Conservation (phyloP, 2,113 vertebrate genomes). For the Macaca fascicularis region T2T-MFA8v1.1 NC_088384.1:19093001-19093500, state of each 20-base stretch:
- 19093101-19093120: not conserved
- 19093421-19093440: not conserved
- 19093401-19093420: not conserved
- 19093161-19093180: not conserved
- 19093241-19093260: too few relatives aligned
- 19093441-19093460: not conserved
- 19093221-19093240: not conserved
- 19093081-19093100: rapidly evolving
- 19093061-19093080: not conserved
- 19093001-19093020: not conserved
- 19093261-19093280: not conserved
- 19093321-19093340: not conserved
- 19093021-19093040: not conserved
- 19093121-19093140: not conserved
- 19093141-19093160: not conserved
- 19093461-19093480: not conserved
- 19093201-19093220: not conserved
- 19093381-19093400: not conserved
- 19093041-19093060: not conserved
- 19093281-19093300: not conserved
- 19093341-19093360: not conserved
- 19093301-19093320: not conserved
- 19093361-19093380: rapidly evolving
- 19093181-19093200: not conserved
- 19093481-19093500: not conserved